Percentiles rank a stretch among this genome's conserved stretches.
Conservation (phyloP, 2,113 vertebrate genomes). For the Daubentonia madagascariensis region DNA sequence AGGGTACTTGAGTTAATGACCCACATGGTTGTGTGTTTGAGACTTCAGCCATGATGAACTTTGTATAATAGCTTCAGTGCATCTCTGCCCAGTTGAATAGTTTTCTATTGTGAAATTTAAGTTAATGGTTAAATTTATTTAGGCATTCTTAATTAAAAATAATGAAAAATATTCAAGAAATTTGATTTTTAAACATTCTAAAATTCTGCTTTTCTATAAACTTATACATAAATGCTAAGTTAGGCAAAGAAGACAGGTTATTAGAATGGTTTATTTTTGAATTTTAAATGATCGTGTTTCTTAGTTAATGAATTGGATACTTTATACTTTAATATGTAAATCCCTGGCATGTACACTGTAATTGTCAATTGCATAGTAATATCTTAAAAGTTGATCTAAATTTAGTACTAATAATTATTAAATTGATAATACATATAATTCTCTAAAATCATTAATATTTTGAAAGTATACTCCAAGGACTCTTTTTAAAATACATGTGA, state of each 20-base stretch:
- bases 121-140: slow-evolving; percentile 35
- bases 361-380: neutral
- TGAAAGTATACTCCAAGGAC: neutral
- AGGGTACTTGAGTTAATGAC: slow-evolving; percentile 52
- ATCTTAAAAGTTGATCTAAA: neutral
- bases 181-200: slow-evolving; percentile 25
- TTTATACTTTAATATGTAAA: neutral
- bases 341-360: neutral
- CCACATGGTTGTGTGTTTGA: slow-evolving; percentile 39
- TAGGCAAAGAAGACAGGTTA: neutral
- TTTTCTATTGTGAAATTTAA: slow-evolving; percentile 30
- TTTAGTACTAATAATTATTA: slow-evolving; percentile 9
- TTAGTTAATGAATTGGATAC: neutral
- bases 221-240: neutral
- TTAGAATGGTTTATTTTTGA: neutral
- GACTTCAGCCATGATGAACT: neutral
- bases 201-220: slow-evolving; percentile 23
- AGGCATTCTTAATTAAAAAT: slow-evolving; percentile 5
- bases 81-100: slow-evolving; percentile 8
- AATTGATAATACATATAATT: neutral
- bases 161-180: neutral
- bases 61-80: neutral
- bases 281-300: neutral
- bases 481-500: neutral
- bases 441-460: neutral